A percentile compares a stretch with the other conserved stretches of the same genome.
phyloP scores from a whole-genome alignment of 1,140 invertebrate species.

The Anoplophora glabripennis region DNA sequence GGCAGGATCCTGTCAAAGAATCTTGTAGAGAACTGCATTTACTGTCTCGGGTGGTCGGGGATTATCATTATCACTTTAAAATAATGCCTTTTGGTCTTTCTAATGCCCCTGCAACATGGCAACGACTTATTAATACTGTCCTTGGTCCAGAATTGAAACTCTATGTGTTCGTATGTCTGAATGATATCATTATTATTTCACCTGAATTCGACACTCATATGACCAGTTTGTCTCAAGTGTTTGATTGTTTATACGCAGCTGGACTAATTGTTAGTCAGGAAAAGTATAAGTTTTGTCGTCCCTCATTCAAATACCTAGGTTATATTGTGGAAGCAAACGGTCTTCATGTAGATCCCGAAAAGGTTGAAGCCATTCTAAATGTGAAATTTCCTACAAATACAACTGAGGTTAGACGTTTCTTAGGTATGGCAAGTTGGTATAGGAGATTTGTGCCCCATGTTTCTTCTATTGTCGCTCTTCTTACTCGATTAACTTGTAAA shows the following conservation, averaged over 20 bases:
- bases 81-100: conserved; percentile 37
- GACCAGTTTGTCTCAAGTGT: conserved; percentile 30
- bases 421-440: conserved; percentile 49
- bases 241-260: conserved; percentile 31
- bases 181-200: conserved; percentile 34
- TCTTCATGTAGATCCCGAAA: conserved; percentile 40
- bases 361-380: conserved; percentile 38
- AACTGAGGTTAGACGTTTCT: conserved; percentile 47
- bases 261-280: conserved; percentile 37
- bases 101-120: conserved; percentile 45
- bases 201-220: conserved; percentile 30
- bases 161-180: conserved; percentile 37
- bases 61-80: conserved; percentile 39
- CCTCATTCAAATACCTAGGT: conserved; percentile 38
- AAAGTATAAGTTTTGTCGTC: conserved; percentile 43
- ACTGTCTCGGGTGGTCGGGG: conserved; percentile 18
- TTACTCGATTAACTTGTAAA: conserved; percentile 32
- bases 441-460: conserved; percentile 43
- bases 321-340: conserved; percentile 42
- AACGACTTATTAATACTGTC: conserved; percentile 41
- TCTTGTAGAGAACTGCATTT: too few species aligned
- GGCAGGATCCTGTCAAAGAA: too few species aligned
- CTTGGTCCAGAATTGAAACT: conserved; percentile 31
- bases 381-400: conserved; percentile 37
- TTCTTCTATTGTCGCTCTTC: conserved; percentile 33